Percentiles rank a stretch among this genome's conserved stretches.
Evolutionary conservation across 2,113 vertebrate species (phyloP).

Genomic region (Hippocampus guttulatus): DNA sequence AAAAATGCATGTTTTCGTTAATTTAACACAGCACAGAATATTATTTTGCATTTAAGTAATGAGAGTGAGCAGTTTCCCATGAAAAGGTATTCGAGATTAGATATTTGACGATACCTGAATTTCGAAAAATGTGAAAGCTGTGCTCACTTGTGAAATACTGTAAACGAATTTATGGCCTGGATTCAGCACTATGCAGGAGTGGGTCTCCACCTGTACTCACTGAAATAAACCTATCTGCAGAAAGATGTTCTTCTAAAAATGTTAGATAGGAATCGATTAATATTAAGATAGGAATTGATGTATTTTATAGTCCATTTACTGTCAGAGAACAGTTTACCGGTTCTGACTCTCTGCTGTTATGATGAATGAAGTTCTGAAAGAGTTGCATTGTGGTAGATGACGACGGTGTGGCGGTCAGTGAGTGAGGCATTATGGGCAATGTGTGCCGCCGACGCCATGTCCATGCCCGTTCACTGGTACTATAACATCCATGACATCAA

Average conservation of each 20-base stretch:
- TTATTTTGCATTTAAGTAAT: no score
- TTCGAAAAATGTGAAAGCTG: no score
- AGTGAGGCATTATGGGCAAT: slow-evolving; percentile 60
- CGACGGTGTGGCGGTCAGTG: slow-evolving; percentile 15
- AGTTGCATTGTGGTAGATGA: not conserved
- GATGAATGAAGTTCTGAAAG: no score
- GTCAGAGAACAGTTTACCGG: not conserved
- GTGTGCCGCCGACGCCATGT: slow-evolving; percentile 61
- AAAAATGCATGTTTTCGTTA: no score
- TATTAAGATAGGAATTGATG: not conserved
- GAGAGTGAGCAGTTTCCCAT: no score
- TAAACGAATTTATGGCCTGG: no score
- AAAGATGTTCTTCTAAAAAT: not conserved
- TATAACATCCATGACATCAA: slow-evolving; percentile 60
- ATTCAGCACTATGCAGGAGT: no score
- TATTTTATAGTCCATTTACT: not conserved
- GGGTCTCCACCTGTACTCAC: not conserved
- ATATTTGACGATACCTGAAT: no score
- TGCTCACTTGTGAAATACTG: no score
- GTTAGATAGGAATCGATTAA: not conserved
- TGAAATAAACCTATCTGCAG: not conserved
- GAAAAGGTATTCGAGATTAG: no score
- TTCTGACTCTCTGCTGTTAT: no score
- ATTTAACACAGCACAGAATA: no score
- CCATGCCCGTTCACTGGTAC: slow-evolving; percentile 73